These are phyloP conservation scores for Anabas testudineus DNA, from an alignment of 2,797 vertebrate genomes.

Conservation along the genomic window DNA sequence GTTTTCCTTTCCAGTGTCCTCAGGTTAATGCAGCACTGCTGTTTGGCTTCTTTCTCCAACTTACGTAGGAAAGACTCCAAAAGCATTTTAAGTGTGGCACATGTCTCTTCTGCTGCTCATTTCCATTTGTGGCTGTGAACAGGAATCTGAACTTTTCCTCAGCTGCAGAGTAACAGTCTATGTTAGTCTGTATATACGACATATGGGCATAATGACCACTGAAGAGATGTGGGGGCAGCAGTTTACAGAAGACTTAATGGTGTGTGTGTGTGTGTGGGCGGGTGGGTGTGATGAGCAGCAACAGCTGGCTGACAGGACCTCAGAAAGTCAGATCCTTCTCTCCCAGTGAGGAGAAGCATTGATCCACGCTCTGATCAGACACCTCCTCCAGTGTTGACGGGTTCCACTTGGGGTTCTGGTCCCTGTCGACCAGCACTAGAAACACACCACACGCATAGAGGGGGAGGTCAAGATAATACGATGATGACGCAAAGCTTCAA, in stretches of 20 bases:
- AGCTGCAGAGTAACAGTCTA: slow-evolving; percentile 18
- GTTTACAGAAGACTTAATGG: slow-evolving; percentile 31
- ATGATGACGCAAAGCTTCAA: not conserved
- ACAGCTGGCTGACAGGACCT: slow-evolving; percentile 27
- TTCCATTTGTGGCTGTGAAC: slow-evolving; percentile 15
- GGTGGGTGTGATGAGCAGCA: not conserved
- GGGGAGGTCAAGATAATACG: not conserved
- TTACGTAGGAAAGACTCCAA: slow-evolving; percentile 10
- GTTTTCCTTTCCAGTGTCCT: slow-evolving; percentile 23
- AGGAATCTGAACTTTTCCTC: slow-evolving; percentile 13
- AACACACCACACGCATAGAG: not conserved
- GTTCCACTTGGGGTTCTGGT: slow-evolving; percentile 88
- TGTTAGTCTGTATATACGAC: not conserved
- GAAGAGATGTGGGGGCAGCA: slow-evolving; percentile 16
- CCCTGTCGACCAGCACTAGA: slow-evolving; percentile 77
- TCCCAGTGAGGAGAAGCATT: slow-evolving; percentile 87
- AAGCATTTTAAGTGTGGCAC: slow-evolving; percentile 3
- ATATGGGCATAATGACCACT: not conserved
- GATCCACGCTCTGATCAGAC: slow-evolving; percentile 83
- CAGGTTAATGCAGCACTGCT: slow-evolving; percentile 20
- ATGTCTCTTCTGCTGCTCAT: slow-evolving; percentile 4
- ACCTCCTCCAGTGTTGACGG: slow-evolving; percentile 87
- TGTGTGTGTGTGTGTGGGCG: not conserved
- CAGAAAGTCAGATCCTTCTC: slow-evolving; percentile 84
- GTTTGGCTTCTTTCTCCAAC: slow-evolving; percentile 14